Conservation (phyloP, 2,888 invertebrate genomes). For the Eristalis arbustorum region DNA sequence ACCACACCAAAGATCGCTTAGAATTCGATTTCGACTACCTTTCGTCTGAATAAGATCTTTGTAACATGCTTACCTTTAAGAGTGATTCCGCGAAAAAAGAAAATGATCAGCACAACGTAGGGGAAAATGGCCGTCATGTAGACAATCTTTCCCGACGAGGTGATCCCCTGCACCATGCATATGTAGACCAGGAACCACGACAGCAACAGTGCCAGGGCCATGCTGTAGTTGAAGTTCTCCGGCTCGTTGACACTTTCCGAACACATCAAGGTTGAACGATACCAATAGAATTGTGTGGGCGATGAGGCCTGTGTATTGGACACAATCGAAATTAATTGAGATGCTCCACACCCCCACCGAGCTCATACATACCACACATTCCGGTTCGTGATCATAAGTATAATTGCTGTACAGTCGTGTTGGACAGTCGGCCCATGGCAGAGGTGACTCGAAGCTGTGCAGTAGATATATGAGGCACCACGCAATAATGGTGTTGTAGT, state of each 20-base stretch:
- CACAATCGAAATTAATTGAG: conserved; percentile 1
- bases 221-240: conserved; percentile 94
- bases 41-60: too few relatives aligned
- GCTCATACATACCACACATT: conserved; percentile 86
- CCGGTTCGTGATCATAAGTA: conserved; percentile 89
- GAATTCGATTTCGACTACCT: too few relatives aligned
- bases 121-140: conserved; percentile 98
- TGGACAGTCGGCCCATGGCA: conserved; percentile 96
- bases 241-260: conserved; percentile 93
- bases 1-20: too few relatives aligned
- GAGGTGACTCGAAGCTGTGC: conserved; percentile 93
- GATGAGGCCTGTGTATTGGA: conserved; percentile 84
- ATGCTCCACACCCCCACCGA: conserved; percentile 7
- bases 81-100: conserved; percentile 96
- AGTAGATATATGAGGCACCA: conserved; percentile 98
- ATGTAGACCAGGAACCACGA: conserved; percentile 97
- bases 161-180: conserved; percentile 98
- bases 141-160: conserved; percentile 97
- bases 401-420: conserved; percentile 89
- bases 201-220: conserved; percentile 90
- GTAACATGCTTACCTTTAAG: conserved; percentile 84
- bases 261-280: conserved; percentile 93
- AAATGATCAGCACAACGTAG: conserved; percentile 95
- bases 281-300: conserved; percentile 97
- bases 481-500: conserved; percentile 98